These are phyloP conservation scores for Stenodema calcarata DNA, from an alignment of 2,888 invertebrate genomes.

Conservation along the genomic window DNA sequence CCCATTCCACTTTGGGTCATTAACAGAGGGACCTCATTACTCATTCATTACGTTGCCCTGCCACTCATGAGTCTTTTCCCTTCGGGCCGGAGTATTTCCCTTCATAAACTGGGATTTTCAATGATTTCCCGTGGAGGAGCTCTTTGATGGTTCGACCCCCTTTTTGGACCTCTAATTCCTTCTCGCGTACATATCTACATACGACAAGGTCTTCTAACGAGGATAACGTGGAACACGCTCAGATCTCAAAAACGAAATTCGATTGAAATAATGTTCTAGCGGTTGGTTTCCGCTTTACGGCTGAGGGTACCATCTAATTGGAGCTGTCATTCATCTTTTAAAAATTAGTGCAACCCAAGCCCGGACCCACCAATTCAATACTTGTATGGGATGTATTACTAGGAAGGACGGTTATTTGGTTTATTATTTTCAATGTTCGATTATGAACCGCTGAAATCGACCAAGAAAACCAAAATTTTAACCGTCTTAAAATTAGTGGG, in stretches of 20 bases:
- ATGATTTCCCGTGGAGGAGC: background rate
- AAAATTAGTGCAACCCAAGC: too few species aligned
- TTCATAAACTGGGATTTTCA: background rate
- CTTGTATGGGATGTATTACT: too few species aligned
- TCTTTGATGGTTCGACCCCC: background rate
- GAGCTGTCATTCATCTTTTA: background rate
- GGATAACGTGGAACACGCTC: background rate
- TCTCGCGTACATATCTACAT: background rate
- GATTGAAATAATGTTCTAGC: background rate
- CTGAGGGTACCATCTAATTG: background rate
- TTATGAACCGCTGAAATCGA: too few species aligned
- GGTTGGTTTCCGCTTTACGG: background rate
- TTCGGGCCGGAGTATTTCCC: background rate
- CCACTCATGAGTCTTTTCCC: conserved; percentile 4
- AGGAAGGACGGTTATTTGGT: too few species aligned
- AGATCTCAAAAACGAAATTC: background rate
- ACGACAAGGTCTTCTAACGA: background rate
- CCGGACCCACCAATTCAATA: too few species aligned
- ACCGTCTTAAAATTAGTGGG: too few species aligned
- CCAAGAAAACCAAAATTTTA: too few species aligned
- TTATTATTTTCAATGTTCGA: too few species aligned
- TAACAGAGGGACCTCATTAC: conserved; percentile 16
- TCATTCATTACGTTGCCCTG: conserved; percentile 21
- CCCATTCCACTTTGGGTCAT: background rate
- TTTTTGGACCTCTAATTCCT: background rate